Evolutionary conservation across 1,140 invertebrate species (phyloP), one percentile per base, ranked within the genome.

Genomic region (Myzus persicae): DNA sequence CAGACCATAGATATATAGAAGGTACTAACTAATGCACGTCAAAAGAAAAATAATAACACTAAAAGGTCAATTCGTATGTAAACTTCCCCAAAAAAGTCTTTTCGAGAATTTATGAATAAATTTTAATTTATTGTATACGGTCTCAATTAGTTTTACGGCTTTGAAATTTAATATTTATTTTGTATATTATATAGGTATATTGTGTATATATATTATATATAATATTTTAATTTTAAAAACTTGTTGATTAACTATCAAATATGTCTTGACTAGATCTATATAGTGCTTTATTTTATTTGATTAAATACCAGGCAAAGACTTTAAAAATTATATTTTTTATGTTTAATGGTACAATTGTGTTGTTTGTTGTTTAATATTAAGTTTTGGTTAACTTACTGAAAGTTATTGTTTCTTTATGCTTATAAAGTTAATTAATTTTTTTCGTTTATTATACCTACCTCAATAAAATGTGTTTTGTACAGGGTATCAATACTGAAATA

Each of bases 31-130:
- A 22, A 82, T 82, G 81, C 36, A 84, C 40, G 82, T 84, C 42
- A 40, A 44, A 88, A 11, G 22, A 88, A 48, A 87, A 88, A 31
- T 85, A 85, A 88, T 88, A 88, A 51, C 11, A 88, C 46, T 88
- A 88, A 46, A 88, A 88, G 44, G n/a, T 36, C 87, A 88, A 88
- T 88, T 48, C 44, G 26, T 22, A 88, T 26, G 44, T 51, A 48
- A 42, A 85, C 40, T 36, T 22, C 36, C 76, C 20, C 3, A 82
- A 82, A 82, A 82, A 76, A 31, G 36, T 22, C 0, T 82, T 82
- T 38, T 82, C 6, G 36, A 38, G 22, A 38, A 82, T 38, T 38
- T 24, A 24, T 82, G 20, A 7, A 38, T 38, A 9, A 5, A 76
- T 76, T 76, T n/a, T n/a, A 67, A 67, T 67, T n/a, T 76, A n/a